Base-by-base conservation (phyloP, 1,140 invertebrate genomes). In the Mercenaria mercenaria region DNA sequence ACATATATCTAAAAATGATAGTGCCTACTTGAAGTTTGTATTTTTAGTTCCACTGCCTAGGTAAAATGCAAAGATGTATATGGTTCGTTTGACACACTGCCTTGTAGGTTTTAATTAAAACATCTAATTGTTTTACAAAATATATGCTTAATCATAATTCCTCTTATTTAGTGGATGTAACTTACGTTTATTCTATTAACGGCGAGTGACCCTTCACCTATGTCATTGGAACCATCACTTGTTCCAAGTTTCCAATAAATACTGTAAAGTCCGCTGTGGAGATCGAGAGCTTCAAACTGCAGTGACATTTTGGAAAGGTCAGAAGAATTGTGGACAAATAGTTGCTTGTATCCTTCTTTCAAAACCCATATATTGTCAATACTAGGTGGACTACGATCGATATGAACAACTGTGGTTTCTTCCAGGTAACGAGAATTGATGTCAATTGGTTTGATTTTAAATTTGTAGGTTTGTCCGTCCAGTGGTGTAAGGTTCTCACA, bases 261-360 rank as follows among this genome's bases (percentile, higher is more conserved):
- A 50, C 85, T 61, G 15, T 61, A 34, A 37, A 93, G 39, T 72
- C 92, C 91, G 64, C 92, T 91, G 61, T 93, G 91, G 6, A 64
- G 32, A 69, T 93, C 92, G 29, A 85, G 64, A 13, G 91, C 80
- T 15, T 90, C 64, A 59, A 93, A 90, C 61, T 83, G 23, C 10
- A 93, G 32, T 2, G 29, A 37, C 92, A 93, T 93, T 41, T 56
- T 86, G 11, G 92, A 93, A 2, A 93, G 84, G 74, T 93, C 92
- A 18, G 79, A 77, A 34, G 41, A 67, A 81, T 91, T 85, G 76
- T 93, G 91, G 47, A 93, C 91, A 79, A 69, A 92, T 11, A 93
- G 43, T 50, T 86, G 56, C 29, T 83, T 47, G 11, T 82, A 43
- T 23, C 82, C 90, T 41, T 91, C 85, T 76, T 85, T 80, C 18